Evolutionary conservation across 2,888 invertebrate species (phyloP).

Genomic region (Acanthosepion lycidas): DNA sequence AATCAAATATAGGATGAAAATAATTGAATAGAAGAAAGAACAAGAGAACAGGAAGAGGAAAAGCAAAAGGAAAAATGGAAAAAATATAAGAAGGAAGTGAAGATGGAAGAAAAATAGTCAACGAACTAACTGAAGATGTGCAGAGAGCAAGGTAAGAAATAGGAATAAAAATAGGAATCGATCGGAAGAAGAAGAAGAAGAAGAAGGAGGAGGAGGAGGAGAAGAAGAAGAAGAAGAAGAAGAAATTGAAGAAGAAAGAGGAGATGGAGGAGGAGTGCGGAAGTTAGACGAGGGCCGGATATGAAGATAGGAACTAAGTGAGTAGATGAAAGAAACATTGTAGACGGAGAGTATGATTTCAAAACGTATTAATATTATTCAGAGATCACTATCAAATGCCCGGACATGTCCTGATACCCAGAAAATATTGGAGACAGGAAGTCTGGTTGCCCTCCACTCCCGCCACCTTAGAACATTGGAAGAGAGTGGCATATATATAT

Average conservation of each 20-base stretch:
- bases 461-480: not conserved
- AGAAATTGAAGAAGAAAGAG: not conserved
- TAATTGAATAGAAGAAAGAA: not conserved
- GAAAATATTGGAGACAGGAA: constrained; percentile 18
- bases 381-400: constrained; percentile 11
- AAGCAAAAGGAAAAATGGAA: too few species aligned
- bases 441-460: not conserved
- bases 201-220: not conserved
- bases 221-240: not conserved
- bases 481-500: not conserved
- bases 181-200: not conserved
- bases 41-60: too few species aligned
- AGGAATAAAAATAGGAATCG: not conserved
- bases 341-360: not conserved
- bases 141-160: not conserved
- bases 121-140: not conserved
- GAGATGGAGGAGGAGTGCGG: not conserved
- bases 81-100: not conserved
- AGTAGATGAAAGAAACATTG: not conserved
- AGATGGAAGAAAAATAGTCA: not conserved
- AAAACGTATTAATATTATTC: constrained; percentile 22
- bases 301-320: not conserved
- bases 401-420: not conserved
- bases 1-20: not conserved
- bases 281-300: not conserved